Evolutionary conservation across 2,888 invertebrate genomes (phyloP).

Genomic region (Dicyrtoma fusca): DNA sequence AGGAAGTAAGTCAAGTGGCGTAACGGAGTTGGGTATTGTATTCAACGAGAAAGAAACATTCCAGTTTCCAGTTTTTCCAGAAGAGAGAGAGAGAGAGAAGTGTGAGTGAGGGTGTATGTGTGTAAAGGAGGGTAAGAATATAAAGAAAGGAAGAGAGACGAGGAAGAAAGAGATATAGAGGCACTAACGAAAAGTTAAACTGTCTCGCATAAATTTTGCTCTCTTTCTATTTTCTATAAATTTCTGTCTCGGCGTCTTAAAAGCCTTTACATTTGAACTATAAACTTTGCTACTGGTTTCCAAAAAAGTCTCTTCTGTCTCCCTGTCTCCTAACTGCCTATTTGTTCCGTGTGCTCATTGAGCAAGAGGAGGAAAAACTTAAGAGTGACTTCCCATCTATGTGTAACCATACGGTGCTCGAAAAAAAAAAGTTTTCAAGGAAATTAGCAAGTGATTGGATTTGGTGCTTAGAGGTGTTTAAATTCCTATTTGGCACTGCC

Average conservation of each 20-base stretch:
- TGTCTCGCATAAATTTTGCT: no score
- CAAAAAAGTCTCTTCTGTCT: not conserved
- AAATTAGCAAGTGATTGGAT: conserved; percentile 34
- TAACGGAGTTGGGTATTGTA: conserved; percentile 6
- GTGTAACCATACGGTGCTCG: conserved; percentile 11
- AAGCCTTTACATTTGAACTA: no score
- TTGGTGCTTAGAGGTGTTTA: conserved; percentile 32
- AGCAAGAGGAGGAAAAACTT: not conserved
- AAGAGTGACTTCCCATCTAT: conserved; percentile 7
- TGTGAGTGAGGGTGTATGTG: not conserved
- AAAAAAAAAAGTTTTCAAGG: conserved; percentile 18
- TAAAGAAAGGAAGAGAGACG: not conserved
- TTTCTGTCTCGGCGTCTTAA: no score
- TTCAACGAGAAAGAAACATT: conserved; percentile 22
- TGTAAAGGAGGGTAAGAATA: not conserved
- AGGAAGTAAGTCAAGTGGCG: conserved; percentile 18
- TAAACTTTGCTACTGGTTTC: no score
- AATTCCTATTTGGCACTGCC: conserved; percentile 28
- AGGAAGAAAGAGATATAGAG: no score
- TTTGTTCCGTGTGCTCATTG: no score
- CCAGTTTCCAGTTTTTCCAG: conserved; percentile 12
- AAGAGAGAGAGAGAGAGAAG: not conserved
- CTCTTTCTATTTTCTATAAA: no score
- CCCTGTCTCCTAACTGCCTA: no score
- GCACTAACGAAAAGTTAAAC: no score